Percentiles rank a stretch among this genome's conserved stretches.
phyloP scores from a whole-genome alignment of 2,113 vertebrate species.

The Gadus chalcogrammus region DNA sequence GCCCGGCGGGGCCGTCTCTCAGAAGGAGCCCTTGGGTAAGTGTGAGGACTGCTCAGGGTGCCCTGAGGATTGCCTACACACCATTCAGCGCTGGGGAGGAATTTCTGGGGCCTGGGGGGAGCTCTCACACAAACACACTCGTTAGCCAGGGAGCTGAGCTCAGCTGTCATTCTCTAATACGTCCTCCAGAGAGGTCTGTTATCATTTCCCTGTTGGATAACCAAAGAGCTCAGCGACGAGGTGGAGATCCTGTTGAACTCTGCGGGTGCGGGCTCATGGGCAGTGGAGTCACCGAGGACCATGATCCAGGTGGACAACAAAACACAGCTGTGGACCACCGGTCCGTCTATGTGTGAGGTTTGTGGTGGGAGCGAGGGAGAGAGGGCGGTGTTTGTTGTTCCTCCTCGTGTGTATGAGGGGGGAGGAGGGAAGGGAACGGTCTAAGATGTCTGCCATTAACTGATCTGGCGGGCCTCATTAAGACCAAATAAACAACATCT shows the following conservation, averaged over 20 bases:
- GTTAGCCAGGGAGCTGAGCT: slow-evolving; percentile 24
- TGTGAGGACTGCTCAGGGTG: too few species aligned
- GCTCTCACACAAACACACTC: neutral
- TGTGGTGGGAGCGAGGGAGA: slow-evolving; percentile 8
- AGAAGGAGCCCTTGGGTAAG: too few species aligned
- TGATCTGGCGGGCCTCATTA: slow-evolving; percentile 53
- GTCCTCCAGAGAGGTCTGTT: slow-evolving; percentile 21
- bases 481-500: slow-evolving; percentile 55
- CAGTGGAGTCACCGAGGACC: neutral
- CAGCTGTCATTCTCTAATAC: slow-evolving; percentile 42
- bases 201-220: slow-evolving; percentile 14
- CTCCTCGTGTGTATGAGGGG: slow-evolving; percentile 32
- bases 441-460: slow-evolving; percentile 51
- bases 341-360: neutral
- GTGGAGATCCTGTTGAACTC: neutral
- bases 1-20: neutral
- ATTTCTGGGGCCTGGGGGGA: slow-evolving; percentile 24
- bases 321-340: neutral
- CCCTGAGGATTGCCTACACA: neutral
- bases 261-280: neutral
- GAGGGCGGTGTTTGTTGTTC: slow-evolving; percentile 51
- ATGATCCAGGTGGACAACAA: neutral
- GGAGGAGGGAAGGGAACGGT: neutral
- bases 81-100: slow-evolving; percentile 16
- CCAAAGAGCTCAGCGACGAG: neutral